These are phyloP conservation scores for Chauna torquata DNA, from an alignment of 2,113 vertebrate species.

Conservation along the genomic window DNA sequence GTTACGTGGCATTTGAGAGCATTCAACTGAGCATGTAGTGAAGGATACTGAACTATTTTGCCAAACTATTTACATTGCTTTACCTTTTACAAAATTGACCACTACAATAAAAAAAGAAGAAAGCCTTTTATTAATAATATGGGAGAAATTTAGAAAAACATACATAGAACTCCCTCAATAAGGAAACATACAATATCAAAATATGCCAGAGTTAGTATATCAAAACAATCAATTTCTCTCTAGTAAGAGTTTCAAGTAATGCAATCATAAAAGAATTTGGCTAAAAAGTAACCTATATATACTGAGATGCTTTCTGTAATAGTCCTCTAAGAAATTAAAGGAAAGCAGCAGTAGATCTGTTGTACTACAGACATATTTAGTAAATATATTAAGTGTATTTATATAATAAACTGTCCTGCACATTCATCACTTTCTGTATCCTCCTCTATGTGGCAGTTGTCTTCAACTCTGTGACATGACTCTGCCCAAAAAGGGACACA, in stretches of 20 bases:
- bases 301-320: constrained; percentile 38
- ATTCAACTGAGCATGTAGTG: too few relatives aligned
- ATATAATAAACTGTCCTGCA: not conserved
- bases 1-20: not conserved
- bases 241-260: constrained; percentile 15
- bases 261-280: constrained; percentile 9
- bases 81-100: not conserved
- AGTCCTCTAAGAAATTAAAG: constrained; percentile 38
- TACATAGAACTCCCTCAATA: constrained; percentile 4
- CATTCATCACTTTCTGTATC: not conserved
- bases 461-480: not conserved
- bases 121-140: constrained; percentile 41
- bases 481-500: not conserved
- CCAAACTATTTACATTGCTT: not conserved
- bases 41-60: too few relatives aligned
- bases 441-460: not conserved
- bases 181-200: constrained; percentile 39
- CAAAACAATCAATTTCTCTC: constrained; percentile 22
- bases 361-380: constrained; percentile 71
- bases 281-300: not conserved
- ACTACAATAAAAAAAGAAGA: not conserved
- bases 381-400: constrained; percentile 53
- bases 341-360: constrained; percentile 50
- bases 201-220: constrained; percentile 17
- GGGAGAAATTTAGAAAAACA: constrained; percentile 43